Base-by-base conservation (phyloP, 92 coral and sea anemone genomes). In the Heteractis magnifica region DNA sequence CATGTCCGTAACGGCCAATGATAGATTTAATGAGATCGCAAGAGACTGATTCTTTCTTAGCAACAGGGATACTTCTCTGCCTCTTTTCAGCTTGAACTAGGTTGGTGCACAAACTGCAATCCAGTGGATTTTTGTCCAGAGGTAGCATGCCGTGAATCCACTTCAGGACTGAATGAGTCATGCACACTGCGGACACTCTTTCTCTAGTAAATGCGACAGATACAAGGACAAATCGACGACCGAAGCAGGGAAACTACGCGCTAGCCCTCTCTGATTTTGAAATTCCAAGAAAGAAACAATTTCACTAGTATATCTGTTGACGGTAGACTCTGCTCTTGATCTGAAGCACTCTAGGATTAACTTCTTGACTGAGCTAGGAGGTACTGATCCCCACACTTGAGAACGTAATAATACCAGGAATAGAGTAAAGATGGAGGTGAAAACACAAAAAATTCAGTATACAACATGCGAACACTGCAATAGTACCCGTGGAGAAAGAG, bases 141-240 rank as follows among this genome's bases (percentile, higher is more conserved):
- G 88, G 88, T 52, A 85, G 68, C 44, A 85, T n/a, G 14, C 88
- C 83, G 48, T 59, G 75, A 12, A 74, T 72, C 84, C 88, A 85
- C 65, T 85, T 85, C 26, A 79, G 56, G 21, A 80, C 80, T 8
- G 83, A 14, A 8, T 64, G 26, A 14, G 71, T 23, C 71, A 64
- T 16, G 18, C 26, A 7, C 26, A 64, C 21, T 16, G 71, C 21
- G 18, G 23, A 16, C 21, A 64, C 71, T 16, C 3, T 64, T 64
- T 64, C 5, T 64, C 71, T 15, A 64, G 71, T 3, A 64, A 19
- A 18, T 16, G 26, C 7, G 71, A 64, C 71, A 64, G 9, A 64
- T 64, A 64, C 6, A 19, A 7, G 4, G 71, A 64, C 71, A 64
- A 16, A 23, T 64, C 26, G 18, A 64, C 6, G 21, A 64, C 5